A percentile compares a stretch with the other conserved stretches of the same genome.
These are phyloP conservation scores for Chrysomela aeneicollis DNA, from an alignment of 2,888 invertebrate genomes.

Conservation along the genomic window DNA sequence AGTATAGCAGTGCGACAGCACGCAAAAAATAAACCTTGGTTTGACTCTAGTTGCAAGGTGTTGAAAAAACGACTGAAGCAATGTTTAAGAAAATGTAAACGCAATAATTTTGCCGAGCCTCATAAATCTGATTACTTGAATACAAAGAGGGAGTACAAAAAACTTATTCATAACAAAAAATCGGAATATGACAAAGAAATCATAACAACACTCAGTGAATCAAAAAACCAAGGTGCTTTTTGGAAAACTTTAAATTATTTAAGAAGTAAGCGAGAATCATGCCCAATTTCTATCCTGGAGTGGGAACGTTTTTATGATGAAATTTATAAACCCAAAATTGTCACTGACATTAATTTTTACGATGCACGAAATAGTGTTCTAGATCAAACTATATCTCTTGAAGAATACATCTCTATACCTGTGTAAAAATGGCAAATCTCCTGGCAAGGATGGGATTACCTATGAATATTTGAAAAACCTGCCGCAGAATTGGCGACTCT, in stretches of 20 bases:
- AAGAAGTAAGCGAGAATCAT: neutral
- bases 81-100: neutral
- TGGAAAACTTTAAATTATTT: neutral
- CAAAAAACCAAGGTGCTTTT: slow-evolving; percentile 1
- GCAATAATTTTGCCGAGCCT: neutral
- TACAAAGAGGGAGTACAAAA: slow-evolving; percentile 7
- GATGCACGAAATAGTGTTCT: too few species aligned
- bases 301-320: neutral
- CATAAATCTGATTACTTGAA: neutral
- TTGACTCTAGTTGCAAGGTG: neutral
- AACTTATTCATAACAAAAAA: slow-evolving; percentile 1
- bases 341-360: too few species aligned
- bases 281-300: neutral
- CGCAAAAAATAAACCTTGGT: slow-evolving; percentile 9
- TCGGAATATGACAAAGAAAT: slow-evolving; percentile 8
- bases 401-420: neutral
- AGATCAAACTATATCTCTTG: neutral
- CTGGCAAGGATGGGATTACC: slow-evolving; percentile 3
- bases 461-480: slow-evolving; percentile 9
- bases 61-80: neutral
- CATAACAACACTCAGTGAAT: neutral
- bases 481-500: neutral
- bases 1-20: neutral
- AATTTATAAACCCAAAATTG: neutral
- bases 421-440: slow-evolving; percentile 6